Percentiles rank a stretch among this genome's conserved stretches.
These are phyloP conservation scores for Meloidogyne hapla DNA, from an alignment of 1,140 invertebrate species.

Conservation along the genomic window DNA sequence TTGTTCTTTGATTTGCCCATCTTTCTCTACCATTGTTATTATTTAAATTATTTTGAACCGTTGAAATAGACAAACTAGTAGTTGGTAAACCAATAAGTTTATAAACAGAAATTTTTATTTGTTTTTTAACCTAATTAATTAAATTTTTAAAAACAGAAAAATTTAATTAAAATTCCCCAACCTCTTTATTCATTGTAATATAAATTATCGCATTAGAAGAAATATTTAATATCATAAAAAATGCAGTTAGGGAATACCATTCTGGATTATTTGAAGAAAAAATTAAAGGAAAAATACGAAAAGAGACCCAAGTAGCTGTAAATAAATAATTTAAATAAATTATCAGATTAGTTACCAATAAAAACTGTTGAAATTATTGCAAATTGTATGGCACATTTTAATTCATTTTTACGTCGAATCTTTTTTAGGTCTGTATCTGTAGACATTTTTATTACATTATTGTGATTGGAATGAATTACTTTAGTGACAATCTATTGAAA, in stretches of 20 bases:
- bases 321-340: neutral
- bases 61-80: neutral
- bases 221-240: slow-evolving; percentile 7
- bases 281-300: neutral
- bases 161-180: neutral
- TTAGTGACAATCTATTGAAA: neutral
- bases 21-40: neutral
- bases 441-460: neutral
- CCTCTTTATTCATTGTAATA: neutral
- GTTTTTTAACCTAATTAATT: neutral
- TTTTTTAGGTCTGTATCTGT: neutral
- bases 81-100: neutral
- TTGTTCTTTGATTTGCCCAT: neutral
- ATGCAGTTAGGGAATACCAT: neutral
- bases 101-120: neutral
- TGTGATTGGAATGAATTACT: neutral
- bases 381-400: neutral
- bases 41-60: neutral
- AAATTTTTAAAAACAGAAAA: no score
- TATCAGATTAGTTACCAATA: neutral
- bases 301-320: neutral
- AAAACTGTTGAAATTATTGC: neutral
- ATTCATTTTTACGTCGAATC: neutral
- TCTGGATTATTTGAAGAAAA: neutral
- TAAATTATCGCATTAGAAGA: neutral